Evolutionary conservation across 1,140 invertebrate species (phyloP).

Genomic region (Trichogramma pretiosum): DNA sequence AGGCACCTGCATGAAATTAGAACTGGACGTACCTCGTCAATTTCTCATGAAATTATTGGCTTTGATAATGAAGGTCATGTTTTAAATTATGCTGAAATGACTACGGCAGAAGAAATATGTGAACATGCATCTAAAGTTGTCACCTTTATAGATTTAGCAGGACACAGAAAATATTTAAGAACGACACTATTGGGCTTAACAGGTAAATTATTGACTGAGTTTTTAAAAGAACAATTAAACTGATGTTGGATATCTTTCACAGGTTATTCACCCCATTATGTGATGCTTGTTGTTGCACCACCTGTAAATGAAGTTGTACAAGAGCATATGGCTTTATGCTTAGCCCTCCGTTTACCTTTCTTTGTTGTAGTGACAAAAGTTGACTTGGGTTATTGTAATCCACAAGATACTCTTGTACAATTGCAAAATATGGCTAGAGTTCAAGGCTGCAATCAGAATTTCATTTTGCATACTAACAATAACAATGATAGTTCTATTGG

Average conservation of each 20-base stretch:
- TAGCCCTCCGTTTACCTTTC: constrained; percentile 79
- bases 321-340: constrained; percentile 77
- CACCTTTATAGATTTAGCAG: constrained; percentile 92
- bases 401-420: constrained; percentile 49
- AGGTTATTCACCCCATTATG: constrained; percentile 91
- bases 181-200: constrained; percentile 92
- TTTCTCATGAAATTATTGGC: constrained; percentile 93
- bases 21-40: constrained; percentile 90
- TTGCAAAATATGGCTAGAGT: constrained; percentile 56
- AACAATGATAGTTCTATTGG: constrained; percentile 59
- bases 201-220: constrained; percentile 23
- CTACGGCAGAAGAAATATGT: constrained; percentile 90
- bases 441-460: constrained; percentile 59
- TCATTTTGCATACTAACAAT: constrained; percentile 59
- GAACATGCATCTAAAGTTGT: constrained; percentile 84
- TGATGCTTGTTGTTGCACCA: constrained; percentile 75
- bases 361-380: constrained; percentile 87
- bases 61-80: constrained; percentile 68
- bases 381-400: constrained; percentile 57
- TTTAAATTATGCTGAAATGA: constrained; percentile 78
- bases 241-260: constrained; percentile 1
- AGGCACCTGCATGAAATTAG: constrained; percentile 94
- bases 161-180: constrained; percentile 90
- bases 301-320: constrained; percentile 45
- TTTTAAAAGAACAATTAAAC: neutral